Evolutionary conservation across 2,113 vertebrate genomes (phyloP), one percentile per base, ranked within the genome.

Genomic region (Gobiocypris rarus): DNA sequence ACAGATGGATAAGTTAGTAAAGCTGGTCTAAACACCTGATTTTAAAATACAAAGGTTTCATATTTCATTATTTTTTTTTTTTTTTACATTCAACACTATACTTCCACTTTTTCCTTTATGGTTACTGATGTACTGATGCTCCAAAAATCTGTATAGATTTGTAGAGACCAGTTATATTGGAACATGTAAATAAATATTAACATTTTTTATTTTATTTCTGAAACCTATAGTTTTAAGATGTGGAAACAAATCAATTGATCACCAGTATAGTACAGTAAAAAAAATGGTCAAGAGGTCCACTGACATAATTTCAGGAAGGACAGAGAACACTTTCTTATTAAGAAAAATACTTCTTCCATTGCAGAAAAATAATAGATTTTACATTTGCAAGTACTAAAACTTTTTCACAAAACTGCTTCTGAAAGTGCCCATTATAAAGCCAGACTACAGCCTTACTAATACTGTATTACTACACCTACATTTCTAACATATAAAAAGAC

Each of bases 321-420:
- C 67, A 85, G 58, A 89, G 58, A 79, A 63, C 58, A 85, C 67
- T 83, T 86, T 90, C 82, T 85, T 85, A 87, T 86, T 81, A 88
- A 92, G 86, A 85, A 86, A 61, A 88, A 84, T 50, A 83, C 70
- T 87, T 83, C 85, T 85, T 80, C 69, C 84, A 85, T 82, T 86
- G 45, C 56, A 85, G 81, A 85, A 85, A 78, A 80, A 61, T 59
- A 52, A 63, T 31, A 41, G 43, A 13, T 61, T 15, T 77, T 77
- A 50, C 43, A 80, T 65, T 76, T 70, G 50, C 65, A 85, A 76
- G 76, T 83, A 75, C 70, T 56, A 77, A 74, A 67, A 76, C 58
- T 31, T 59, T 59, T 61, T 52, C 28, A 67, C 41, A 58, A 24
- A 82, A 84, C 75, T 84, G 56, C 15, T 80, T 45, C 43, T 75